Evolutionary conservation across 1,140 invertebrate genomes (phyloP), one percentile per base, ranked within the genome.

Genomic region (Himalopsyche phryganea): DNA sequence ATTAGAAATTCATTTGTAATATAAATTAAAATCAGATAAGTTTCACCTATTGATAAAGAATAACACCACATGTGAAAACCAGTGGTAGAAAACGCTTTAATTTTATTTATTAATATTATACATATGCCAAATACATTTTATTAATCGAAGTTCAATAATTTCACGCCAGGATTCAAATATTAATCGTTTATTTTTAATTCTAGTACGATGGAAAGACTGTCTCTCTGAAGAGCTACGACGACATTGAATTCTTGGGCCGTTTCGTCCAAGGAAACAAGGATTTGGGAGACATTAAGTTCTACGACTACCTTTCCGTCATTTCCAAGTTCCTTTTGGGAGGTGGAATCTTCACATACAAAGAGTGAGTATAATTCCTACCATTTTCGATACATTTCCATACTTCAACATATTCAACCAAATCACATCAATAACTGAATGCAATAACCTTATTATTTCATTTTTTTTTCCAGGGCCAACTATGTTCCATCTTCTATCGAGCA

Each of bases 211-310:
- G 80, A 46, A 73, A 80, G 28, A 71, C 70, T 23, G 64, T 84
- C 14, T 66, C 76, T 48, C 67, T 87, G 11, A 73, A 74, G 58
- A 74, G 70, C 7, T 71, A 76, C 4, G 75, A 83, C 14, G 74
- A 76, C 19, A 69, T 87, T 53, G 78, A 85, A 58, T 72, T 80
- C 42, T 71, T 91, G n/a, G 86, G 81, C 17, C 82, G 84, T 61
- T 59, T 88, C 2, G 81, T 90, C 42, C 80, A 90, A 74, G 77
- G 79, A 15, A 83, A 86, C 58, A 75, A 76, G 0, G 83, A 88
- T 52, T 85, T 81, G n/a, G 78, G 77, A 36, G 86, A 90, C 69
- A 66, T 65, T 3, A 70, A 74, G 36, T 89, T 80, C 67, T 88
- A 87, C 65, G 83, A 82, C 61, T 77, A 76, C 58, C 66, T 83